A percentile compares a stretch with the other conserved stretches of the same genome.
Conservation (phyloP, 2,113 vertebrate genomes). For the Heteronetta atricapilla region DNA sequence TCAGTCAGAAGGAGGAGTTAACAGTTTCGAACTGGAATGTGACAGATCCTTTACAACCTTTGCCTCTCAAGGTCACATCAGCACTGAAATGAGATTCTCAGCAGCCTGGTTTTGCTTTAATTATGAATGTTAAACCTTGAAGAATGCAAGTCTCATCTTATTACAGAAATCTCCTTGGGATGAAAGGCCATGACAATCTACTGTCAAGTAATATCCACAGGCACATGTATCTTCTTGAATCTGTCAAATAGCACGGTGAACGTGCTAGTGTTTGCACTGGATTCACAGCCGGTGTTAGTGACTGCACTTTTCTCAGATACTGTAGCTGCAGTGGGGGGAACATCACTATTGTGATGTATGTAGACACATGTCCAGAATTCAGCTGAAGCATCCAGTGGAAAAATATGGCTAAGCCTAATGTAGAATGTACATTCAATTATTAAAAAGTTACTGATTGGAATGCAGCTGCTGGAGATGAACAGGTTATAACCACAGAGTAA, state of each 20-base stretch:
- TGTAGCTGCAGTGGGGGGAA: not conserved
- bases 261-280: accelerated
- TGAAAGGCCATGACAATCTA: not conserved
- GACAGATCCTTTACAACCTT: not conserved
- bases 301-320: not conserved
- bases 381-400: not conserved
- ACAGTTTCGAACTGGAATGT: not conserved
- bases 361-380: not conserved
- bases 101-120: not conserved
- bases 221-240: not conserved
- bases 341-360: not conserved
- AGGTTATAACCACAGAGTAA: not conserved
- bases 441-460: not conserved
- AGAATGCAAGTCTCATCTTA: not conserved
- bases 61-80: not conserved
- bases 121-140: not conserved
- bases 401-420: not conserved
- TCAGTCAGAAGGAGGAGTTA: not conserved
- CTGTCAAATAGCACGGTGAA: not conserved
- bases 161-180: not conserved
- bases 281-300: accelerated
- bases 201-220: not conserved
- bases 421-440: not conserved
- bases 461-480: not conserved
- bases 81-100: not conserved